phyloP scores from a whole-genome alignment of 2,113 vertebrate species.

The Salvelinus namaycush region DNA sequence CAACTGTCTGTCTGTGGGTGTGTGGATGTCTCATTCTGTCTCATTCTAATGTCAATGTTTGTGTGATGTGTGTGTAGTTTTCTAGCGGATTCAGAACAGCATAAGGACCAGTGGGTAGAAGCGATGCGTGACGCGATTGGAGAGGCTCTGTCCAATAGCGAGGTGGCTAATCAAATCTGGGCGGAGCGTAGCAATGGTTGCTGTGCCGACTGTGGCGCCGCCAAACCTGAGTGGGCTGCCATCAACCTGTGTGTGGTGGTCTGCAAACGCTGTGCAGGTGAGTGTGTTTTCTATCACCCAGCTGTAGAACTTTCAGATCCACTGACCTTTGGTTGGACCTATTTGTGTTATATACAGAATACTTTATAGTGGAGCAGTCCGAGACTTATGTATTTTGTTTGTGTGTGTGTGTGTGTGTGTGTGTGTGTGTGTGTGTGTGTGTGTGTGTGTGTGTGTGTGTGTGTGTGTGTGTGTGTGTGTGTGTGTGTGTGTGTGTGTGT shows the following conservation, averaged over 20 bases:
- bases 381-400: background rate
- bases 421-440: too few species aligned
- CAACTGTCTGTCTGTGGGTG: too few species aligned
- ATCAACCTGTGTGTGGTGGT: slow-evolving; percentile 93
- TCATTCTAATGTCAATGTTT: slow-evolving; percentile 10
- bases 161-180: slow-evolving; percentile 89
- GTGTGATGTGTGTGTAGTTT: slow-evolving; percentile 75
- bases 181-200: slow-evolving; percentile 76
- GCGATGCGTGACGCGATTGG: slow-evolving; percentile 83
- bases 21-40: too few species aligned
- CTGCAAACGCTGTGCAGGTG: slow-evolving; percentile 94
- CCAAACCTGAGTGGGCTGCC: slow-evolving; percentile 89
- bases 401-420: background rate
- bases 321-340: too few species aligned
- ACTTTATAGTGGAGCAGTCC: too few species aligned
- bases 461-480: background rate
- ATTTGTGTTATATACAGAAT: too few species aligned
- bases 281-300: background rate
- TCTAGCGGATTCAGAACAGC: slow-evolving; percentile 80
- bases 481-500: too few species aligned
- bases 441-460: too few species aligned
- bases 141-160: slow-evolving; percentile 86
- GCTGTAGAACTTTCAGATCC: slow-evolving; percentile 1
- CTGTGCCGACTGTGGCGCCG: slow-evolving; percentile 85
- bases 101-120: slow-evolving; percentile 88